These are phyloP conservation scores for Omphaloscelis lunosa DNA, from an alignment of 2,888 invertebrate genomes.

Conservation along the genomic window DNA sequence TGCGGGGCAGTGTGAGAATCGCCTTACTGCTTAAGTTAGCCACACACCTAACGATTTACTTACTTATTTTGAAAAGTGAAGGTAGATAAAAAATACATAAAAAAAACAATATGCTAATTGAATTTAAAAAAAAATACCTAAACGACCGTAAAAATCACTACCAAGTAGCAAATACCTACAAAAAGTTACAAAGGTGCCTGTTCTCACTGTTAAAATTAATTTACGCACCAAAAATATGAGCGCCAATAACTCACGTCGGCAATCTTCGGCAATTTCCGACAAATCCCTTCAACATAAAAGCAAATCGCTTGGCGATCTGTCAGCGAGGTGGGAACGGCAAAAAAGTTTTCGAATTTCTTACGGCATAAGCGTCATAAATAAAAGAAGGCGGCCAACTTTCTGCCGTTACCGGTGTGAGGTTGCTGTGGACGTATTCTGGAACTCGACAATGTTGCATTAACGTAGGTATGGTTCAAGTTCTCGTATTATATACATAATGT, in stretches of 20 bases:
- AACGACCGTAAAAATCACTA: neutral
- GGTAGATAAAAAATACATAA: neutral
- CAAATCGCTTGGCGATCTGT: slow-evolving; percentile 69
- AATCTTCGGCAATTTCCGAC: slow-evolving; percentile 49
- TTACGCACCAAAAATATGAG: slow-evolving; percentile 37
- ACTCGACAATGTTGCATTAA: neutral
- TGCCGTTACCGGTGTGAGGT: slow-evolving; percentile 73
- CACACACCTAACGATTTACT: no score
- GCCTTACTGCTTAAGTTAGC: no score
- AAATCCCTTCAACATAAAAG: slow-evolving; percentile 58
- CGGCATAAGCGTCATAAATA: slow-evolving; percentile 83
- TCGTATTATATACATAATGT: neutral
- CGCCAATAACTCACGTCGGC: slow-evolving; percentile 43
- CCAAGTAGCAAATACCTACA: neutral
- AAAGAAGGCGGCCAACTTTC: slow-evolving; percentile 79
- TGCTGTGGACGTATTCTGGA: slow-evolving; percentile 74
- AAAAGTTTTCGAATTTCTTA: slow-evolving; percentile 81
- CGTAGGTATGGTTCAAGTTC: neutral
- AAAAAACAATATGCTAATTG: neutral
- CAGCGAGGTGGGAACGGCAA: slow-evolving; percentile 62
- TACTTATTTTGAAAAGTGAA: neutral
- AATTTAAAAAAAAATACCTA: neutral
- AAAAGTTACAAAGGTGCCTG: neutral
- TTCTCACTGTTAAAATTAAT: slow-evolving; percentile 36
- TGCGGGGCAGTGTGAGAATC: no score